phyloP scores from a whole-genome alignment of 2,797 vertebrate genomes.

The Pteropus rufus region DNA sequence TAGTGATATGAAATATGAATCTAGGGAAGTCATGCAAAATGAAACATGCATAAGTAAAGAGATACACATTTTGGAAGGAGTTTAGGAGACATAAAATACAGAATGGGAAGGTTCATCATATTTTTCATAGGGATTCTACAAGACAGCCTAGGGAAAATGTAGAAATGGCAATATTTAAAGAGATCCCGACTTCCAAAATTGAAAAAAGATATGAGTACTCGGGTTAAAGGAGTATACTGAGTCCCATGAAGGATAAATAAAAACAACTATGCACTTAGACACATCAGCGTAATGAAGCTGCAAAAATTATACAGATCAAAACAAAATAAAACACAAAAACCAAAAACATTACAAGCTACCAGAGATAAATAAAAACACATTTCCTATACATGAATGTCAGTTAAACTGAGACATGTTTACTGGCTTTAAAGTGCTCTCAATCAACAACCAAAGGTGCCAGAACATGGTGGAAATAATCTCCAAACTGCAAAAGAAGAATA shows the following conservation, averaged over 20 bases:
- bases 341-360: background rate
- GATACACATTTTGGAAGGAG: background rate
- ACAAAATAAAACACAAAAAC: background rate
- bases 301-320: background rate
- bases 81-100: background rate
- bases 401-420: background rate
- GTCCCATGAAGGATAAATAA: background rate
- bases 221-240: background rate
- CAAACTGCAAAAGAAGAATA: background rate
- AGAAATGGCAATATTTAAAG: background rate
- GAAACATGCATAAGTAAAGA: background rate
- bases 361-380: background rate
- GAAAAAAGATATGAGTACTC: background rate
- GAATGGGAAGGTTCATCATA: background rate
- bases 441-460: background rate
- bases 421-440: background rate
- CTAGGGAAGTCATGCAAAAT: background rate
- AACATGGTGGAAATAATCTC: background rate
- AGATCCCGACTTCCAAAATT: background rate
- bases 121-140: background rate
- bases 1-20: background rate
- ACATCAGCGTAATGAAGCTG: background rate
- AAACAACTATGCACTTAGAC: background rate
- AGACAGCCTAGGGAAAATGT: background rate
- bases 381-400: background rate